A percentile compares a stretch with the other conserved stretches of the same genome.
phyloP scores from a whole-genome alignment of 64 coral and sea anemone species.

The Orbicella faveolata region DNA sequence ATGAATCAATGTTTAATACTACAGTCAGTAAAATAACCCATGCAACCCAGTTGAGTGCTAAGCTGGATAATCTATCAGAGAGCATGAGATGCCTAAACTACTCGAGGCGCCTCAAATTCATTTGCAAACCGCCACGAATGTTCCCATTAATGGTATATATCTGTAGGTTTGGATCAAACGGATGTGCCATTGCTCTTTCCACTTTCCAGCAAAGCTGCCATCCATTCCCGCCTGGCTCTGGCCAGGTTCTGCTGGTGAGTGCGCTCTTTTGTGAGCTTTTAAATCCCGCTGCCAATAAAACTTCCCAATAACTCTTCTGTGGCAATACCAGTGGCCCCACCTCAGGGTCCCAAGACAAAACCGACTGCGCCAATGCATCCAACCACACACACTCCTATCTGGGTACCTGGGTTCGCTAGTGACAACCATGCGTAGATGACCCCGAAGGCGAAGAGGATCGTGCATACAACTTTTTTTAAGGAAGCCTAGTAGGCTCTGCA shows the following conservation, averaged over 20 bases:
- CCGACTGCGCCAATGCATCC: neutral
- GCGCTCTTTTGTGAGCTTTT: neutral
- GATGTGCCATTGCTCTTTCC: no score
- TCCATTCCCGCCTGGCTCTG: neutral
- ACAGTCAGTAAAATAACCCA: no score
- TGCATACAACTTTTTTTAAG: neutral
- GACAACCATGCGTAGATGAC: slow-evolving; percentile 42
- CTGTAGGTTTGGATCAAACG: no score
- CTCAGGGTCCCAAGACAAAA: neutral
- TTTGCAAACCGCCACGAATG: no score
- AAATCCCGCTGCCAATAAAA: slow-evolving; percentile 28
- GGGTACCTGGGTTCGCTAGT: neutral
- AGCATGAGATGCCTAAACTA: no score
- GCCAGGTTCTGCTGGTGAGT: no score
- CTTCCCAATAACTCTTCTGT: slow-evolving; percentile 3
- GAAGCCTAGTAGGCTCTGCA: neutral
- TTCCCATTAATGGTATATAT: no score
- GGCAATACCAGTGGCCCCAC: neutral
- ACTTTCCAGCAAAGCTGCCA: no score
- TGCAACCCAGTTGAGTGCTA: no score
- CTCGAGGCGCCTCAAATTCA: no score
- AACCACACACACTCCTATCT: slow-evolving; percentile 37
- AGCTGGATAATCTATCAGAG: no score
- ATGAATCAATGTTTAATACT: no score
- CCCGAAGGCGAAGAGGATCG: slow-evolving; percentile 37